Percentiles rank a stretch among this genome's conserved stretches.
phyloP scores from a whole-genome alignment of 53 echinoderm and acorn worm genomes.

The Antedon mediterranea region DNA sequence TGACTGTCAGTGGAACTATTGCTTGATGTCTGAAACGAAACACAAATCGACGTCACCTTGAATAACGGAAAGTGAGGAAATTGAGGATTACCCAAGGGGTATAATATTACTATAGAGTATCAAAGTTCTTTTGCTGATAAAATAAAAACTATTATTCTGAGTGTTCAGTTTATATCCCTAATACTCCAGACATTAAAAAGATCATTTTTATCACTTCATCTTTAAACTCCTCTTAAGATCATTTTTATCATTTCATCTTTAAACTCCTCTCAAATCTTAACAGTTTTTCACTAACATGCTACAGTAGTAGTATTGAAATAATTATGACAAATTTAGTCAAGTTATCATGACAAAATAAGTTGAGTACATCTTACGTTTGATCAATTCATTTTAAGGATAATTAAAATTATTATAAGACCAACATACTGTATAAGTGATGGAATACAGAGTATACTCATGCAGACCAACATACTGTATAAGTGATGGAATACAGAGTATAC shows the following conservation, averaged over 20 bases:
- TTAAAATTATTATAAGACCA: too few species aligned
- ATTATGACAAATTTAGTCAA: too few species aligned
- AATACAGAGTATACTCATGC: too few species aligned
- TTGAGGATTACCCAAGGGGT: not conserved
- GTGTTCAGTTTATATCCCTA: not conserved
- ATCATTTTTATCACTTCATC: not conserved
- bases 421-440: too few species aligned
- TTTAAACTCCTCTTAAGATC: not conserved
- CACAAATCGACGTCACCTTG: not conserved
- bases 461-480: too few species aligned
- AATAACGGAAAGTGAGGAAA: not conserved
- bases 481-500: too few species aligned
- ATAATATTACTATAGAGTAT: not conserved
- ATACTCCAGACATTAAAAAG: not conserved
- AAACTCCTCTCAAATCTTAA: too few species aligned
- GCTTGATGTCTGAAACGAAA: not conserved
- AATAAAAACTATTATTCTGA: not conserved
- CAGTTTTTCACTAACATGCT: too few species aligned
- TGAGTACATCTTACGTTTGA: too few species aligned
- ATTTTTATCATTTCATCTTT: not conserved
- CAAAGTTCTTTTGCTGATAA: not conserved
- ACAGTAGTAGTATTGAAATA: too few species aligned
- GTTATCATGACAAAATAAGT: too few species aligned
- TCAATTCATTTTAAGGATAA: too few species aligned
- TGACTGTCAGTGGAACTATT: not conserved